Conservation (phyloP, 2,113 vertebrate genomes). For the Fregetta grallaria region DNA sequence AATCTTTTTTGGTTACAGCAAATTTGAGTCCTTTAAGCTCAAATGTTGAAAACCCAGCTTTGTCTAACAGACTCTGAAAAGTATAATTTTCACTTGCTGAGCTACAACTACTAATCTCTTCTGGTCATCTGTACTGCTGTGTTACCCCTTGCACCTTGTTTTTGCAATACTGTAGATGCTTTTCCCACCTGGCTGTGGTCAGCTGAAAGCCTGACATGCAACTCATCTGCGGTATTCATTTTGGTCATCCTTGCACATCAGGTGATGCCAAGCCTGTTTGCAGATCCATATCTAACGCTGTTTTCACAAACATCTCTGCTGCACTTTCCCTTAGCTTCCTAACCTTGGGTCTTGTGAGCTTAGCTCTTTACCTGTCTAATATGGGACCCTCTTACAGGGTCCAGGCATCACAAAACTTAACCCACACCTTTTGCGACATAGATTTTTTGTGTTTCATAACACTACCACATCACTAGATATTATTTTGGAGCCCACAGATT, state of each 20-base stretch:
- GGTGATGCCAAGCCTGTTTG: neutral
- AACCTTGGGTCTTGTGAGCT: neutral
- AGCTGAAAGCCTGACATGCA: neutral
- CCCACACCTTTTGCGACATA: neutral
- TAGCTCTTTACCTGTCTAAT: neutral
- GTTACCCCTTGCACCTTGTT: neutral
- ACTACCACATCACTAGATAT: neutral
- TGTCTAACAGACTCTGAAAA: neutral
- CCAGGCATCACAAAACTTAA: neutral
- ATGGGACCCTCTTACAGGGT: neutral
- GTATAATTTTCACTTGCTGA: neutral
- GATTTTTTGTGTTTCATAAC: neutral
- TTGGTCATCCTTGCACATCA: neutral
- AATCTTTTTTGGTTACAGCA: neutral
- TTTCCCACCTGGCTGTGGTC: neutral
- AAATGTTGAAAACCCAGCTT: neutral
- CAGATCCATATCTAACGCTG: neutral
- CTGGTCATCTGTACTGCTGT: neutral
- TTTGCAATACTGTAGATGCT: neutral
- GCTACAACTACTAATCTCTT: neutral
- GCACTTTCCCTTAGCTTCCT: neutral
- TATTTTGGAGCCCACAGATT: neutral
- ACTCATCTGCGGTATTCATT: neutral
- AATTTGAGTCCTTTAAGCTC: neutral
- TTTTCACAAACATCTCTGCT: neutral